Evolutionary conservation across 2,888 invertebrate genomes (phyloP), one percentile per base, ranked within the genome.

Genomic region (Therioaphis trifolii): DNA sequence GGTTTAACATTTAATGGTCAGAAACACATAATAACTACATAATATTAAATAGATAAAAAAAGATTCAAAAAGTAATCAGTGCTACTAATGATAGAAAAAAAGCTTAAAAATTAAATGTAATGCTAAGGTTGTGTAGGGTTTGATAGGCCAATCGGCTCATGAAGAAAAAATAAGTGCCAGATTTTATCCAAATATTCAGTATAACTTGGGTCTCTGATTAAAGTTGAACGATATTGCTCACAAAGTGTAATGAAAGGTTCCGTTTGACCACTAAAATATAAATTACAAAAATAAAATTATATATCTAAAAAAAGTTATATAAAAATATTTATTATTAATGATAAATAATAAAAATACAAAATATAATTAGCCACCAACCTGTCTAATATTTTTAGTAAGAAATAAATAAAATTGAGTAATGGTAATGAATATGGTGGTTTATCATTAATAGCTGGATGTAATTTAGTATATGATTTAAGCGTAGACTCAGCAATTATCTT

Each of bases 401-500:
- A 95, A 92, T 94, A 96, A 84, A 96, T 89, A 89, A 98, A 98
- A 90, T 98, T 98, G 72, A 98, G 90, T 86, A 98, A 90, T 27
- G 98, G 97, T 86, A 94, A 91, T 87, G 93, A 90, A 89, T 94
- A 98, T 40, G 98, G 97, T 49, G 96, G 96, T n/a, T 94, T 94
- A 87, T 92, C 92, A 87, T 92, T 92, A 87, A 97, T 94, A 87
- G 92, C 93, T 3, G 98, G 97, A 90, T 98, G 98, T 87, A 92
- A 91, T 85, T 91, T 91, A 52, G 95, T 96, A 88, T 97, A 98
- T 85, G 92, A 92, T 85, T 91, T 90, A 88, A 98, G 97, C 52
- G 95, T 95, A 86, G 94, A 93, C 87, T 92, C 91, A 15, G 98
- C 98, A 87, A 96, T 94, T 86, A 91, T 91, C 88, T 93, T 92